These are phyloP conservation scores for Centropus bengalensis DNA, from an alignment of 2,113 vertebrate species.

Conservation along the genomic window DNA sequence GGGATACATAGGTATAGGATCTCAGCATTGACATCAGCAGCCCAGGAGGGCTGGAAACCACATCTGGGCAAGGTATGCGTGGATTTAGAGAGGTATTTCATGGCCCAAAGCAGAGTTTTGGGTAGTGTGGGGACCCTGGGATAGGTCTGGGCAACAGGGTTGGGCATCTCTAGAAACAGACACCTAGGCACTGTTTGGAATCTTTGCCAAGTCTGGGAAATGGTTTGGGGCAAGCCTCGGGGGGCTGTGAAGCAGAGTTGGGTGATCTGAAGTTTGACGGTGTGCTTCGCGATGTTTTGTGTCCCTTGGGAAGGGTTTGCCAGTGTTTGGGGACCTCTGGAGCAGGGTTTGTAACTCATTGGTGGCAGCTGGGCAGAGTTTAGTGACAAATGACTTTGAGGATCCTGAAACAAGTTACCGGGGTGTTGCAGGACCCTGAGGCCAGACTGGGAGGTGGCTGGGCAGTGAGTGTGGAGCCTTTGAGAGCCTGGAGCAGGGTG, in stretches of 20 bases:
- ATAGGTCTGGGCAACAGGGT: neutral
- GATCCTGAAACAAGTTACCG: neutral
- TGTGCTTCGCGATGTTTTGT: neutral
- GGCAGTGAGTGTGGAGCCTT: neutral
- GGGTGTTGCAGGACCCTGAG: neutral
- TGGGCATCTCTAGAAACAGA: neutral
- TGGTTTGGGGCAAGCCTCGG: neutral
- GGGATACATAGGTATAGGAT: neutral
- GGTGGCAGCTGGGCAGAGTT: neutral
- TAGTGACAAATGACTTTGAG: neutral
- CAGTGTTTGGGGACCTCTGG: neutral
- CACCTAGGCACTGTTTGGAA: neutral
- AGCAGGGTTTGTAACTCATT: neutral
- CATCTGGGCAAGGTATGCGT: neutral
- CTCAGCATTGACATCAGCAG: neutral
- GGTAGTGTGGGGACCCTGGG: neutral
- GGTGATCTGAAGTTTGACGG: neutral
- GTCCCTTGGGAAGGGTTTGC: neutral
- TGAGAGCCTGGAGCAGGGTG: neutral
- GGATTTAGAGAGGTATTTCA: neutral
- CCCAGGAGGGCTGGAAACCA: neutral
- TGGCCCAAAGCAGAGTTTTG: neutral
- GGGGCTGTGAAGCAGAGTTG: neutral
- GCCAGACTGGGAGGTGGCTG: neutral
- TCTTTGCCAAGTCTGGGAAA: neutral